These are phyloP conservation scores for Leptopilina clavipes DNA, from an alignment of 1,140 invertebrate species.

Conservation along the genomic window DNA sequence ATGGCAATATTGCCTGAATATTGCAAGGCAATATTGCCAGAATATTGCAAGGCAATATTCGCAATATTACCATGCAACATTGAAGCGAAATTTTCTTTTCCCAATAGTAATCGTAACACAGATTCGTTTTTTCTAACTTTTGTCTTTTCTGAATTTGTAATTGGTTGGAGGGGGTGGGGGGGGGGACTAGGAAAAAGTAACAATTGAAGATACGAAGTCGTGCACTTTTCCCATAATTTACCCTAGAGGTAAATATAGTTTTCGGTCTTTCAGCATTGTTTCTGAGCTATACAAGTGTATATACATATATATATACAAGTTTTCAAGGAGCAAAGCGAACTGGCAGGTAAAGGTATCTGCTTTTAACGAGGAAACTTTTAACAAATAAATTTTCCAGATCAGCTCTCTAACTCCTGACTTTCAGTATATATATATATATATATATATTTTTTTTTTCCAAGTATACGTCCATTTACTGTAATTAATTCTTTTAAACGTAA, in stretches of 20 bases:
- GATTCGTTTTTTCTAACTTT: no score
- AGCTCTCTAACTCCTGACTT: constrained; percentile 32
- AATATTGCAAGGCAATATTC: no score
- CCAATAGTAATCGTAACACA: no score
- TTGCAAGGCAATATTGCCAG: no score
- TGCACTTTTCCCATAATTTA: constrained; percentile 46
- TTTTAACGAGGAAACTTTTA: constrained; percentile 60
- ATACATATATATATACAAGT: constrained; percentile 23
- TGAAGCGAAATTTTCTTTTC: no score
- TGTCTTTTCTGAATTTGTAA: no score
- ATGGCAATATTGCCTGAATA: no score
- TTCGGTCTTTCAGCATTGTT: background rate
- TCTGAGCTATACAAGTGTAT: background rate
- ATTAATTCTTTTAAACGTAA: background rate
- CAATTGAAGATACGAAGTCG: constrained; percentile 35
- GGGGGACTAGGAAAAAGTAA: background rate
- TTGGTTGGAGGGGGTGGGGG: no score
- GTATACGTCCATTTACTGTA: background rate
- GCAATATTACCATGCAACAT: no score
- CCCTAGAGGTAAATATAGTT: constrained; percentile 41
- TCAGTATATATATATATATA: no score
- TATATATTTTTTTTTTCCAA: no score
- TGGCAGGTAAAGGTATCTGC: constrained; percentile 20
- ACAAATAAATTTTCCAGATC: constrained; percentile 59
- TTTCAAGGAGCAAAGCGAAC: background rate